Conservation (phyloP, 2,797 vertebrate species). For the Alcedo quadribrachys region DNA sequence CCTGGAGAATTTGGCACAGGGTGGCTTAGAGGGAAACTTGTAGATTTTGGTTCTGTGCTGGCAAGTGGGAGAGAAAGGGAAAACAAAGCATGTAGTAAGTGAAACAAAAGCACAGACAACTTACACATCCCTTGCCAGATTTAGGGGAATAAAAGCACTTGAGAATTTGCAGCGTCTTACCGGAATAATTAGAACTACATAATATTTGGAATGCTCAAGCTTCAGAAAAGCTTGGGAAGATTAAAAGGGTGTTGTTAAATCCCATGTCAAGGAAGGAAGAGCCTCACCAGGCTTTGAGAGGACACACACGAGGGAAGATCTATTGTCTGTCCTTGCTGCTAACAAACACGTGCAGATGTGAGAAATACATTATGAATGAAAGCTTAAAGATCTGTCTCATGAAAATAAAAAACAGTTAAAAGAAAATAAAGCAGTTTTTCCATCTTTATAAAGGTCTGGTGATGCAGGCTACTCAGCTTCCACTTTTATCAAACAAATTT, state of each 20-base stretch:
- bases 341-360: not conserved
- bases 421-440: not conserved
- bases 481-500: not conserved
- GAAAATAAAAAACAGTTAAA: not conserved
- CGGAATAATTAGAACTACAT: conserved; percentile 28
- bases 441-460: not conserved
- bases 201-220: conserved; percentile 35
- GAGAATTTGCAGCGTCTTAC: conserved; percentile 37
- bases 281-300: not conserved
- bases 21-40: conserved; percentile 4
- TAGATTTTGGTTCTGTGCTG: conserved; percentile 43
- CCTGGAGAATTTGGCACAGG: conserved; percentile 56
- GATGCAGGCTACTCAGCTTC: not conserved
- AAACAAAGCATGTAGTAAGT: conserved; percentile 39
- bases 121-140: conserved; percentile 38
- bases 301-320: not conserved
- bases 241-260: conserved; percentile 12
- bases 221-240: conserved; percentile 36
- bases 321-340: not conserved
- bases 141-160: conserved; percentile 44
- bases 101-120: conserved; percentile 47
- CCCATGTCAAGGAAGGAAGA: conserved; percentile 10
- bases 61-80: conserved; percentile 34
- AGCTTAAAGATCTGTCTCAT: not conserved
- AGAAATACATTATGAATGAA: not conserved